Conservation (phyloP, 2,113 vertebrate species). For the Ceyx margarethae region DNA sequence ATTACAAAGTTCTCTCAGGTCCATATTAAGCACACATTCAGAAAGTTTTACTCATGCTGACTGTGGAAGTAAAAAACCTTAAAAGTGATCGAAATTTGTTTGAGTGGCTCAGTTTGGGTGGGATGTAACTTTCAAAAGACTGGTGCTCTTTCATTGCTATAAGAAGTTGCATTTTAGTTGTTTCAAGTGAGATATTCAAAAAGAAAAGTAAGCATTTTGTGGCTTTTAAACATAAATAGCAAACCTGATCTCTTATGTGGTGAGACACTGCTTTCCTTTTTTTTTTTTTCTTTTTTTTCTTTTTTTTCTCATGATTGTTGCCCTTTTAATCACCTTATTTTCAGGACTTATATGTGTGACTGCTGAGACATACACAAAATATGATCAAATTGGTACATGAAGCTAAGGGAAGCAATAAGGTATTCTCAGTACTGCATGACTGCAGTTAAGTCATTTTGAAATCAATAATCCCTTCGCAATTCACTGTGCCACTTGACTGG, state of each 20-base stretch:
- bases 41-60: neutral
- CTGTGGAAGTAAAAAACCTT: neutral
- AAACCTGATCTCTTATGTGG: neutral
- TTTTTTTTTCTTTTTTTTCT: neutral
- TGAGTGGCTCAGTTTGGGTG: neutral
- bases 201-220: neutral
- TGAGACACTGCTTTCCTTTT: neutral
- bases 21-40: neutral
- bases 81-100: neutral
- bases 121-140: neutral
- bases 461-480: slow-evolving; percentile 61
- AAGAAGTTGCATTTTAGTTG: neutral
- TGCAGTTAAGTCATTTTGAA: slow-evolving; percentile 64
- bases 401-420: slow-evolving; percentile 35
- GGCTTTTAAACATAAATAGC: neutral
- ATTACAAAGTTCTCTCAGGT: neutral
- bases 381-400: slow-evolving; percentile 37
- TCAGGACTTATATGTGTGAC: slow-evolving; percentile 9
- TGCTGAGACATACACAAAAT: slow-evolving; percentile 41
- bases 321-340: slow-evolving; percentile 50
- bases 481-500: slow-evolving; percentile 62
- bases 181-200: neutral
- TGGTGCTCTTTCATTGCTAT: neutral
- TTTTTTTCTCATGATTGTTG: neutral
- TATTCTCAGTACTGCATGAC: slow-evolving; percentile 45